Conservation (phyloP, 92 coral and sea anemone genomes). For the Phenganax marumi region DNA sequence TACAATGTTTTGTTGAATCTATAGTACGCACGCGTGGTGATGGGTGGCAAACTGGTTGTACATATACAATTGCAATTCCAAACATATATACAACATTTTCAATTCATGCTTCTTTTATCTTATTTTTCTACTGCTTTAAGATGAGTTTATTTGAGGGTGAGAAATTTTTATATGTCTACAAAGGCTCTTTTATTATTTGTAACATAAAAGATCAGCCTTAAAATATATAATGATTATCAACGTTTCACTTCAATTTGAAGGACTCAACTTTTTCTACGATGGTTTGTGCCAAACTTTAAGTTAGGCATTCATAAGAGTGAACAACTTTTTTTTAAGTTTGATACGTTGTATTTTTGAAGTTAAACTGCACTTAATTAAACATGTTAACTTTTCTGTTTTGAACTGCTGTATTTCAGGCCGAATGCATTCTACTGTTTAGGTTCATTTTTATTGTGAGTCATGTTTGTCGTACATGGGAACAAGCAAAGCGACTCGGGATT, state of each 20-base stretch:
- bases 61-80: not conserved
- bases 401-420: not conserved
- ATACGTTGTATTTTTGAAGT: not conserved
- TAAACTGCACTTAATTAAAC: not conserved
- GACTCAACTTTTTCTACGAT: too few species aligned
- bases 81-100: not conserved
- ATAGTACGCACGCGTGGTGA: not conserved
- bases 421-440: not conserved
- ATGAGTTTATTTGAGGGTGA: too few species aligned
- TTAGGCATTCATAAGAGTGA: too few species aligned
- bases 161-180: not conserved
- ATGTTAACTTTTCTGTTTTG: not conserved
- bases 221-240: too few species aligned
- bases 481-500: constrained; percentile 14
- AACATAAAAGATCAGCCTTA: too few species aligned
- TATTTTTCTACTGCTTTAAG: too few species aligned
- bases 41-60: not conserved
- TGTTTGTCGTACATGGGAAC: constrained; percentile 36
- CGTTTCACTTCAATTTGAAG: too few species aligned
- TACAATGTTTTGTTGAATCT: not conserved
- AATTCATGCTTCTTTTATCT: not conserved
- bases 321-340: too few species aligned
- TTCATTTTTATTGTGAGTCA: constrained; percentile 30
- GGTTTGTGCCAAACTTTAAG: too few species aligned
- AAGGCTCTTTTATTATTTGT: too few species aligned